phyloP scores from a whole-genome alignment of 2,797 vertebrate genomes.

The Lepilemur ruficaudatus region DNA sequence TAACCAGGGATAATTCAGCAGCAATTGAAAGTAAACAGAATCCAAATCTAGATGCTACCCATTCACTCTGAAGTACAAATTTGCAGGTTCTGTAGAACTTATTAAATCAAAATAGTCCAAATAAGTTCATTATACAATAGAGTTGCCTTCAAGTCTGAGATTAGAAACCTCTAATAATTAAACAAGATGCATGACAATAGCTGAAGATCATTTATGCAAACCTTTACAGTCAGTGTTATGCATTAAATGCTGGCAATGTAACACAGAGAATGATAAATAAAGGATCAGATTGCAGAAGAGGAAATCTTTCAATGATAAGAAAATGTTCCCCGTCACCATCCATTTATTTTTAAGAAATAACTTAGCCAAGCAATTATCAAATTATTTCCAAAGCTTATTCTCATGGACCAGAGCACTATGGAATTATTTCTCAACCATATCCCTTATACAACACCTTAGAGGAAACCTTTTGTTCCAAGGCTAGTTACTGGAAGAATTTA shows the following conservation, averaged over 20 bases:
- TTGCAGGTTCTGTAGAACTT: background rate
- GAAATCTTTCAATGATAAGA: background rate
- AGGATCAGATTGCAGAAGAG: background rate
- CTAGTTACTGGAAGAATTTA: background rate
- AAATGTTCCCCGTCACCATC: background rate
- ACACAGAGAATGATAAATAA: background rate
- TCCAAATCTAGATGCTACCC: background rate
- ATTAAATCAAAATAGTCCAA: background rate
- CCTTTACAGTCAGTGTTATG: background rate
- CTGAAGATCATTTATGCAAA: background rate
- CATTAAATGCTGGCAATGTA: background rate
- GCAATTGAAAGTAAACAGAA: background rate
- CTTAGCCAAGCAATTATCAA: background rate
- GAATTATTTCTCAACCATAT: background rate
- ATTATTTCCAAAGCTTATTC: background rate
- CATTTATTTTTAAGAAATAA: conserved; percentile 1
- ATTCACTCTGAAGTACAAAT: background rate
- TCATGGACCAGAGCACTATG: background rate
- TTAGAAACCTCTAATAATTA: background rate
- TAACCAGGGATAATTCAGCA: background rate
- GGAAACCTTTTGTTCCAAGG: background rate
- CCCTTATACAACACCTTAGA: background rate
- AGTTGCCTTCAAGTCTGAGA: background rate
- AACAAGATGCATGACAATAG: background rate
- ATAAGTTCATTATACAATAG: background rate